phyloP scores from a whole-genome alignment of 2,113 vertebrate species.

The Falcunculus frontatus region DNA sequence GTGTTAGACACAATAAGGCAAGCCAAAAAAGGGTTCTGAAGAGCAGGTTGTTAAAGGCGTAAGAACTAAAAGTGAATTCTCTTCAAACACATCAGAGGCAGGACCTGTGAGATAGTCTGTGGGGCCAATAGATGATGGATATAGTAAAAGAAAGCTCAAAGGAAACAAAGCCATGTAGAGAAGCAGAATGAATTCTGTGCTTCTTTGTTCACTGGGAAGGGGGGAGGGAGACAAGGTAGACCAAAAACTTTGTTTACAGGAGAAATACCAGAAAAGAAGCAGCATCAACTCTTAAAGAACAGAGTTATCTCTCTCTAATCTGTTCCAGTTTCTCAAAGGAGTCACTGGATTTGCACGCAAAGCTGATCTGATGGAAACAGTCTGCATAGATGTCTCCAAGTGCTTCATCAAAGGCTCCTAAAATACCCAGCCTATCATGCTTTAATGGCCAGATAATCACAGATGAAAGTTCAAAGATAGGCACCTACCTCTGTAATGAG shows the following conservation, averaged over 20 bases:
- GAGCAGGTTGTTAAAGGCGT: constrained; percentile 19
- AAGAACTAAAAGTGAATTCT: constrained; percentile 50
- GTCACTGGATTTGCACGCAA: neutral
- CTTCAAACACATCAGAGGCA: constrained; percentile 55
- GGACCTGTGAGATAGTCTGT: constrained; percentile 41
- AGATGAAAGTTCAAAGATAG: neutral
- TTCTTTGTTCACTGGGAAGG: constrained; percentile 7
- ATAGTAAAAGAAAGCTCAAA: constrained; percentile 46
- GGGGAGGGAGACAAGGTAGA: neutral
- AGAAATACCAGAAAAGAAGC: neutral
- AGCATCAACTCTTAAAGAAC: neutral
- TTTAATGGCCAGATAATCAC: constrained; percentile 3
- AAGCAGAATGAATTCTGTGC: constrained; percentile 18
- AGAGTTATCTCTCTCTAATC: neutral
- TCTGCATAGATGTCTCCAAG: neutral
- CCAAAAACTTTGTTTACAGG: constrained; percentile 27
- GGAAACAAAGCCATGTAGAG: constrained; percentile 4
- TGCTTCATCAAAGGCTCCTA: constrained; percentile 23
- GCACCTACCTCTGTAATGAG: neutral
- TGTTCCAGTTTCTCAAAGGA: constrained; percentile 4
- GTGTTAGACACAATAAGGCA: constrained; percentile 41
- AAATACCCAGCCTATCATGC: neutral
- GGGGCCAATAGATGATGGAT: constrained; percentile 16
- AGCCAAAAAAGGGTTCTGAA: constrained; percentile 23
- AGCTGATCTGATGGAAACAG: neutral